Percentiles rank a stretch among this genome's conserved stretches.
phyloP scores from a whole-genome alignment of 2,888 invertebrate species.

The Anoplius nigerrimus region DNA sequence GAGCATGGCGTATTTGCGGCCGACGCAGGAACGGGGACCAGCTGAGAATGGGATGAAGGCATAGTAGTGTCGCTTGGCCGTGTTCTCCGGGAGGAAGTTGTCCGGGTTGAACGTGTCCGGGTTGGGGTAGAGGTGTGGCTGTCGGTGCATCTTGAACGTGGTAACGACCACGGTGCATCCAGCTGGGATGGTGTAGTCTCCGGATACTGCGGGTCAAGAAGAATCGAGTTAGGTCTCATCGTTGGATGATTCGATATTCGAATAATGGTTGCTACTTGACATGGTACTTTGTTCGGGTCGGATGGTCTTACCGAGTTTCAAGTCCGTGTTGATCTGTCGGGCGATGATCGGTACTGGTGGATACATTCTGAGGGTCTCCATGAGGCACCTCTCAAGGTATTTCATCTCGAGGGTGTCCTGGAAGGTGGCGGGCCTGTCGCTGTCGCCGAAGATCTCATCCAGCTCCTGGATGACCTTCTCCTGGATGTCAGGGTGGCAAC shows the following conservation, averaged over 20 bases:
- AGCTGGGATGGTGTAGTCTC: conserved; percentile 81
- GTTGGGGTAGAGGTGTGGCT: conserved; percentile 81
- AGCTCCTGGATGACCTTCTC: conserved; percentile 84
- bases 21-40: conserved; percentile 88
- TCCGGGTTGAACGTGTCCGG: conserved; percentile 86
- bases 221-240: neutral
- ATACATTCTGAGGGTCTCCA: conserved; percentile 86
- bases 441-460: conserved; percentile 86
- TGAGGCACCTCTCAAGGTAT: conserved; percentile 86
- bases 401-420: conserved; percentile 88
- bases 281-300: neutral
- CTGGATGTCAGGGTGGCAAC: conserved; percentile 88
- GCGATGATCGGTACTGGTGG: conserved; percentile 89
- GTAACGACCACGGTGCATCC: conserved; percentile 83
- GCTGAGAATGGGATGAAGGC: conserved; percentile 89
- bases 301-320: conserved; percentile 79
- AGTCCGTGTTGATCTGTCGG: conserved; percentile 82
- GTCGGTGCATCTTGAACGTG: conserved; percentile 83
- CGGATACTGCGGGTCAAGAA: conserved; percentile 76
- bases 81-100: conserved; percentile 86
- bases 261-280: neutral
- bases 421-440: conserved; percentile 85
- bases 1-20: conserved; percentile 87
- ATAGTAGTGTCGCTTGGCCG: conserved; percentile 86
- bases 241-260: neutral